These are phyloP conservation scores for Leptura quadrifasciata DNA, from an alignment of 2,888 invertebrate genomes.

Conservation along the genomic window DNA sequence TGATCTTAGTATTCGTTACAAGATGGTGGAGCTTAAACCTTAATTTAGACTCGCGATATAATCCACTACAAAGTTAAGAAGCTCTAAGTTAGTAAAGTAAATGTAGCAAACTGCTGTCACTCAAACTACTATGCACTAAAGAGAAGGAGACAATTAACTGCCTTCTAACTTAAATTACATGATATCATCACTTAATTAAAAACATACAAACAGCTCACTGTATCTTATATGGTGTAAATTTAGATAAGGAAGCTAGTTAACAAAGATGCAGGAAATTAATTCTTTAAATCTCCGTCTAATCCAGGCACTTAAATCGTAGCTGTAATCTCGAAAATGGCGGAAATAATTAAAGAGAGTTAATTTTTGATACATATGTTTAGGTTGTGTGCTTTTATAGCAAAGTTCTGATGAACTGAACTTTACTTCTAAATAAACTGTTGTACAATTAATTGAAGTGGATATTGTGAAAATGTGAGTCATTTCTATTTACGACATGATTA, in stretches of 20 bases:
- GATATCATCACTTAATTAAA: slow-evolving; percentile 33
- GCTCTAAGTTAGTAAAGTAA: neutral
- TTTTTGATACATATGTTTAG: neutral
- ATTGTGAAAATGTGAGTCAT: too few relatives aligned
- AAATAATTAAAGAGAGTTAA: neutral
- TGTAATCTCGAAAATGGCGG: neutral
- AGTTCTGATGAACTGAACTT: too few relatives aligned
- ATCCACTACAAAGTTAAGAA: neutral
- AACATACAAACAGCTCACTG: slow-evolving; percentile 29
- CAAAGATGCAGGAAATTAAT: slow-evolving; percentile 1
- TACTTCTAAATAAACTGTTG: too few relatives aligned
- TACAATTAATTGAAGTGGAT: too few relatives aligned
- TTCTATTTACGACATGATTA: too few relatives aligned
- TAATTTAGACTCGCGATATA: neutral
- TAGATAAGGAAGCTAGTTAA: slow-evolving; percentile 2
- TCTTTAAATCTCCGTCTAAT: neutral
- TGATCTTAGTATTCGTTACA: too few relatives aligned
- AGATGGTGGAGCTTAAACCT: too few relatives aligned
- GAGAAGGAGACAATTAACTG: slow-evolving; percentile 19
- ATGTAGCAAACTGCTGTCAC: slow-evolving; percentile 14
- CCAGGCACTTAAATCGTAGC: neutral
- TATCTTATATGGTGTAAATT: slow-evolving; percentile 3
- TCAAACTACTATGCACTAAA: slow-evolving; percentile 10
- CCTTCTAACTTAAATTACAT: slow-evolving; percentile 21
- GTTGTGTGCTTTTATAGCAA: too few relatives aligned